phyloP scores from a whole-genome alignment of 2,888 invertebrate genomes.

The Crematogaster levior region DNA sequence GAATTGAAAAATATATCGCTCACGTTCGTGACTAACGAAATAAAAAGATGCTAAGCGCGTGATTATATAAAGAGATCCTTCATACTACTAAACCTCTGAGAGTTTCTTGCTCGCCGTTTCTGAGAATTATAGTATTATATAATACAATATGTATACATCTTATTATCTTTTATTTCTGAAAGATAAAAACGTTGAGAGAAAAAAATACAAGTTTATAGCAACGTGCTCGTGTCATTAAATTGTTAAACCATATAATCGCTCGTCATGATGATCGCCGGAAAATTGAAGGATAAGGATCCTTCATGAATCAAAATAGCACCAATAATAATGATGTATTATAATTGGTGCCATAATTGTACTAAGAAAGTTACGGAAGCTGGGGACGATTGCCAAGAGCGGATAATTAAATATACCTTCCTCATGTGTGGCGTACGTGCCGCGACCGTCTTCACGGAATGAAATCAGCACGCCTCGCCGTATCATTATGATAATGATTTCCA shows the following conservation, averaged over 20 bases:
- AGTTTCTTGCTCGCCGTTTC: background rate
- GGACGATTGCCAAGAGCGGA: slow-evolving; percentile 44
- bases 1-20: background rate
- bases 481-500: slow-evolving; percentile 59
- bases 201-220: background rate
- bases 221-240: slow-evolving; percentile 1
- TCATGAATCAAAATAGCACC: slow-evolving; percentile 23
- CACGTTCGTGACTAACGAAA: no score
- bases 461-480: slow-evolving; percentile 8
- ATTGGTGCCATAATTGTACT: slow-evolving; percentile 12
- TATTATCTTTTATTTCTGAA: background rate
- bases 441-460: slow-evolving; percentile 51
- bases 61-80: background rate
- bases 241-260: slow-evolving; percentile 15
- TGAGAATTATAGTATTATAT: slow-evolving; percentile 1
- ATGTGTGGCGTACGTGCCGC: slow-evolving; percentile 22
- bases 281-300: slow-evolving; percentile 29
- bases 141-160: no score
- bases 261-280: background rate
- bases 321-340: slow-evolving; percentile 28
- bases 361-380: slow-evolving; percentile 12
- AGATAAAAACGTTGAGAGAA: background rate
- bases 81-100: background rate
- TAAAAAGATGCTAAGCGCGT: background rate
- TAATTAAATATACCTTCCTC: slow-evolving; percentile 44